phyloP scores from a whole-genome alignment of 1,140 invertebrate genomes.

The Zaprionus ornatus region DNA sequence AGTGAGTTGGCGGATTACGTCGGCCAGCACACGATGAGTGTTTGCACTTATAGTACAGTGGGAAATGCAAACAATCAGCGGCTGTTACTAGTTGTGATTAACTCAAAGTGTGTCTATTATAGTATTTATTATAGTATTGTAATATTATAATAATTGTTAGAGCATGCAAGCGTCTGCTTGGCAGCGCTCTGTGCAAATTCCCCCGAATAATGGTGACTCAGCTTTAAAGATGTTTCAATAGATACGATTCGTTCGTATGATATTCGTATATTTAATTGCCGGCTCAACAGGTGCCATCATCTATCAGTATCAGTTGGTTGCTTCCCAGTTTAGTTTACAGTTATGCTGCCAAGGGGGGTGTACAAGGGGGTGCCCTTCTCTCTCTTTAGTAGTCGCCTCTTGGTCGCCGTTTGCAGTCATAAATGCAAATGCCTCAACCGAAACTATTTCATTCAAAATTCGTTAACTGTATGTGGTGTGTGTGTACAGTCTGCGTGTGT shows the following conservation, averaged over 20 bases:
- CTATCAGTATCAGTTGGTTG: conserved; percentile 50
- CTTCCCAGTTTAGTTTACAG: conserved; percentile 11
- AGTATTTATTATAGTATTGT: not conserved
- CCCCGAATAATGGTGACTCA: conserved; percentile 47
- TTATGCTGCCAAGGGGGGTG: conserved; percentile 1
- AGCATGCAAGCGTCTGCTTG: conserved; percentile 4
- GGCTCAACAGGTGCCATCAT: conserved; percentile 65
- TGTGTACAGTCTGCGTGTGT: not conserved
- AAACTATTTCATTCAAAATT: conserved; percentile 73
- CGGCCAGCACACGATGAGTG: not conserved
- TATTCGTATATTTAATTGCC: conserved; percentile 29
- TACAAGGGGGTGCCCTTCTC: too few relatives aligned
- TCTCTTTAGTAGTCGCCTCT: too few relatives aligned
- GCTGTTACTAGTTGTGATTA: not conserved
- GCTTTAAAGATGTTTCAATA: conserved; percentile 29
- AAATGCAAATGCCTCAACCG: conserved; percentile 63
- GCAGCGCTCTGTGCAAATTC: not conserved
- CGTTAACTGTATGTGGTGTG: conserved; percentile 20
- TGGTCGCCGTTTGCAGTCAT: conserved; percentile 43
- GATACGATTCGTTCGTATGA: not conserved
- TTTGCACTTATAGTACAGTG: not conserved
- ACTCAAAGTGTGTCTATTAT: not conserved
- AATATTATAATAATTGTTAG: conserved; percentile 2
- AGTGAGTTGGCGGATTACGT: not conserved
- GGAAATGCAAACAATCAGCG: not conserved